phyloP scores from a whole-genome alignment of 2,113 vertebrate genomes.

The Ictalurus punctatus region DNA sequence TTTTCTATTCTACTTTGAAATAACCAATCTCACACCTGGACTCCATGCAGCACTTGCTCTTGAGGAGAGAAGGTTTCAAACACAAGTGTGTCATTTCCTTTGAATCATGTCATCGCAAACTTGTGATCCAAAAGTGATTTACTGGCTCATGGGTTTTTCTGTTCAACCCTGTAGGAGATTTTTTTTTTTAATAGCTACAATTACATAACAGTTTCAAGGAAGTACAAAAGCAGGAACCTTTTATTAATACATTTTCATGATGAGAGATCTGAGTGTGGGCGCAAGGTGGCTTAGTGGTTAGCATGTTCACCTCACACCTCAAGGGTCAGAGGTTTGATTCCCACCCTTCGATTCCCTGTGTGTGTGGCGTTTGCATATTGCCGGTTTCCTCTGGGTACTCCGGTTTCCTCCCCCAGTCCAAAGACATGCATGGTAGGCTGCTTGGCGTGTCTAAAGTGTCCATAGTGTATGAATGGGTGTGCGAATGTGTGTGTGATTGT shows the following conservation, averaged over 20 bases:
- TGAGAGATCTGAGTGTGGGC: neutral
- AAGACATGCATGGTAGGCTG: too few species aligned
- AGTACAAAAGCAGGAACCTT: neutral
- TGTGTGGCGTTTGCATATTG: too few species aligned
- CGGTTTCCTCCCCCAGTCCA: too few species aligned
- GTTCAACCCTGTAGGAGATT: neutral
- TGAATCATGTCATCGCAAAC: neutral
- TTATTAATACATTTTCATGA: neutral
- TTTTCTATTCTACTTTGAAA: constrained; percentile 17
- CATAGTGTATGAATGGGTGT: too few species aligned
- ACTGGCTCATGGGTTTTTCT: neutral
- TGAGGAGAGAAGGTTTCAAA: neutral
- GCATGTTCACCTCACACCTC: too few species aligned
- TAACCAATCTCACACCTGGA: constrained; percentile 4
- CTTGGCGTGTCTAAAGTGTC: too few species aligned
- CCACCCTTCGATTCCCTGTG: too few species aligned
- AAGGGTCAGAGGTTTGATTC: too few species aligned
- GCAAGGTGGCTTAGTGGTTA: too few species aligned
- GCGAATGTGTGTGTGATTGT: too few species aligned
- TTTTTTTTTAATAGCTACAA: neutral
- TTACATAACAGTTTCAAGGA: neutral
- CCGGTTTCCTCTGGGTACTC: too few species aligned
- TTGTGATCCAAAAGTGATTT: constrained; percentile 5
- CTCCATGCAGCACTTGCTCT: neutral
- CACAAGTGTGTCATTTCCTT: neutral